Base-by-base conservation (phyloP, 1,140 invertebrate species). In the Drosophila kanapiae region DNA sequence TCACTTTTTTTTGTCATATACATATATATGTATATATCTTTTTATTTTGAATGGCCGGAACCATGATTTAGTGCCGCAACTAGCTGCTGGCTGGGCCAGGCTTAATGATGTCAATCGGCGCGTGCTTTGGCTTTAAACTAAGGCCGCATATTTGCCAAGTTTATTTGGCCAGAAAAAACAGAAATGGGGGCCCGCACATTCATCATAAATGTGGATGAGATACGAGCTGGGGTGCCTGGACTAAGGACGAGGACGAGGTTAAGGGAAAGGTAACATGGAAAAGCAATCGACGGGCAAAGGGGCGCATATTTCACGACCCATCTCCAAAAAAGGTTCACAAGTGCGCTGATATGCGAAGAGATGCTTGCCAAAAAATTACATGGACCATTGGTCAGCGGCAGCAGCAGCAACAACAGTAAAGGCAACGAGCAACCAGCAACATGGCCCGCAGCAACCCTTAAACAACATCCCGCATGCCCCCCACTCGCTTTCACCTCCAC, bases 331-430 rank as follows among this genome's bases (percentile, higher is more conserved):
- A 80, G 33, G 67, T 70, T 70, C 62, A 70, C 67, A 80, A 54
- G 57, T 54, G 75, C 78, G 57, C 78, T 79, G 84, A 80, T 87
- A 86, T 79, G 62, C 62, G 54, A 59, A 47, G 74, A 76, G 75
- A 69, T 90, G 84, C 85, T 88, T 88, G 85, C 85, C 85, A 88
- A 88, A 88, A 87, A 88, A 88, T 88, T 88, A 88, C 81, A 88
- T 81, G 85, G 81, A 78, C 85, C 85, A 88, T 88, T 88, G 84
- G 84, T 81, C 84, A 88, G 67, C 80, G 49, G 51, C 59, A 77
- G 42, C 65, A 78, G 6, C 68, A 78, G 14, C 48, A 62, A 11
- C 49, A 69, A 29, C 38, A 77, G 53, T 47, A 69, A 63, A 63
- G 48, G 31, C 53, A 59, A 62, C 29, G 64, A 45, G 60, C 45